phyloP scores from a whole-genome alignment of 2,888 invertebrate genomes.

The Bombyx huttoni region DNA sequence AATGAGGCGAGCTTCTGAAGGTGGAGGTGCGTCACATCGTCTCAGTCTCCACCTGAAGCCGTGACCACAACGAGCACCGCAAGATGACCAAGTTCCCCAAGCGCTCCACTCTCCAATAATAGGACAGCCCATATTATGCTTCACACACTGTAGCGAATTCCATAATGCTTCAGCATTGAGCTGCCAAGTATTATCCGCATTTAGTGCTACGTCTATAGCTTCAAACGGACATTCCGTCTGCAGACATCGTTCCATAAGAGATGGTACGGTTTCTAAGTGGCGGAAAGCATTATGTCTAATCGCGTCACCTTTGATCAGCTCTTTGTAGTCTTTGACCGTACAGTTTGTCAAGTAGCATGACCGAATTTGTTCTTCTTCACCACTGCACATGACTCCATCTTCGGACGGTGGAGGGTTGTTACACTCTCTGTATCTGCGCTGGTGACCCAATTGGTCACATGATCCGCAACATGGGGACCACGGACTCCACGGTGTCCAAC shows the following conservation, averaged over 20 bases:
- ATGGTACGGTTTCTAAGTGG: slow-evolving; percentile 48
- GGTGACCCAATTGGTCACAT: slow-evolving; percentile 58
- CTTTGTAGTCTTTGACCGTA: slow-evolving; percentile 43
- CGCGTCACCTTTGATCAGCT: slow-evolving; percentile 37
- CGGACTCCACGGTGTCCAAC: slow-evolving; percentile 58
- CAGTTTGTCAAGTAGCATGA: slow-evolving; percentile 54
- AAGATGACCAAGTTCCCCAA: slow-evolving; percentile 53
- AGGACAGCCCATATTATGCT: slow-evolving; percentile 62
- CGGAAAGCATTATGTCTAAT: slow-evolving; percentile 40
- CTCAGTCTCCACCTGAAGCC: slow-evolving; percentile 49
- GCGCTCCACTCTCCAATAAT: slow-evolving; percentile 53
- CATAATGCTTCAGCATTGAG: slow-evolving; percentile 47
- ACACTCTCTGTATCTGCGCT: slow-evolving; percentile 45
- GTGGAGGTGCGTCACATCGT: slow-evolving; percentile 49
- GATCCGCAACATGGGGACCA: slow-evolving; percentile 58
- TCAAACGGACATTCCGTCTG: slow-evolving; percentile 53
- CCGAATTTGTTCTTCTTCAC: slow-evolving; percentile 43
- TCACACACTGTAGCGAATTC: slow-evolving; percentile 66
- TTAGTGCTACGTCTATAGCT: slow-evolving; percentile 45
- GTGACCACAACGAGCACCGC: slow-evolving; percentile 52
- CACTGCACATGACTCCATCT: slow-evolving; percentile 52
- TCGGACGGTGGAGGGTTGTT: slow-evolving; percentile 51
- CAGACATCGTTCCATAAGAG: slow-evolving; percentile 53
- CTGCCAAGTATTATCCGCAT: slow-evolving; percentile 50
- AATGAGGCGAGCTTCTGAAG: slow-evolving; percentile 33